Conservation (phyloP, 2,113 vertebrate genomes). For the Bubo bubo region DNA sequence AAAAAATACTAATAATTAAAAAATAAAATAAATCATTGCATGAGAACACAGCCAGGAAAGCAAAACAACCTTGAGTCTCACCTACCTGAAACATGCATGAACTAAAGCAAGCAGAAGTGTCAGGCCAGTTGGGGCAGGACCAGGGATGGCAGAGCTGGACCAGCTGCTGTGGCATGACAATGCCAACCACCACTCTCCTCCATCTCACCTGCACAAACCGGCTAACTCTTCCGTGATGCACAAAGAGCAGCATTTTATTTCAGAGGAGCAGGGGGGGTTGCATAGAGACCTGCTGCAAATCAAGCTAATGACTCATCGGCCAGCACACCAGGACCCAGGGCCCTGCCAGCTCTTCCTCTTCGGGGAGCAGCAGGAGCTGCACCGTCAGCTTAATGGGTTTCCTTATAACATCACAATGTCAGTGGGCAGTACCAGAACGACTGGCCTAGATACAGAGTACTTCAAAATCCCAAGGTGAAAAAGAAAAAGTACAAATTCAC, state of each 20-base stretch:
- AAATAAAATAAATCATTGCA: neutral
- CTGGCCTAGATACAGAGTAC: neutral
- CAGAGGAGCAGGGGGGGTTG: neutral
- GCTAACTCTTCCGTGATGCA: fast-evolving
- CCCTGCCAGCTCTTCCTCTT: neutral
- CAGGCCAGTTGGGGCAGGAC: neutral
- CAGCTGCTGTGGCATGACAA: neutral
- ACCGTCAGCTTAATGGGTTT: no score
- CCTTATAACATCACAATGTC: neutral
- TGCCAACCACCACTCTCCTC: neutral
- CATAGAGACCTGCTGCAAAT: neutral
- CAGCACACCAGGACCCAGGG: fast-evolving
- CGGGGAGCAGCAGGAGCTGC: neutral
- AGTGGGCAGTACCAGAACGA: neutral
- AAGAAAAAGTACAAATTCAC: neutral
- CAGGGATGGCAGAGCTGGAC: neutral
- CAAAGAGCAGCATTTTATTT: neutral
- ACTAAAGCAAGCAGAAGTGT: neutral
- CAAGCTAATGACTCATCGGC: neutral
- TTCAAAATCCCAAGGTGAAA: neutral
- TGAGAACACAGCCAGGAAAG: neutral
- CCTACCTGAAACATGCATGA: neutral
- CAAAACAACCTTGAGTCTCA: neutral
- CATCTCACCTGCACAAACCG: fast-evolving
- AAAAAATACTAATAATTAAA: neutral